Evolutionary conservation across 2,888 invertebrate species (phyloP).

Genomic region (Dichetophora obliterata): DNA sequence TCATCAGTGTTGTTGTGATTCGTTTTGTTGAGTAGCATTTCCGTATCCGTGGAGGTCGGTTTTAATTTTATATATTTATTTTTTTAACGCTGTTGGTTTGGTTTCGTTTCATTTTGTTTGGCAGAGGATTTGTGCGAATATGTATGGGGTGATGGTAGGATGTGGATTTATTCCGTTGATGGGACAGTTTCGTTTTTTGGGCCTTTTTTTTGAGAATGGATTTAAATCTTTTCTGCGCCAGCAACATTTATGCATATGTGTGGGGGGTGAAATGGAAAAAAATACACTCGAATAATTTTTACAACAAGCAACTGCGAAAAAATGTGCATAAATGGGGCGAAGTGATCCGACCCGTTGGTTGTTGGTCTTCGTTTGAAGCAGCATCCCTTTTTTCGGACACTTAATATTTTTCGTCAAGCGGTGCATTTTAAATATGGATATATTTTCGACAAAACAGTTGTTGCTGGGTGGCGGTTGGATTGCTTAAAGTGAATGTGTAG

Average conservation of each 20-base stretch:
- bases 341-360: background rate
- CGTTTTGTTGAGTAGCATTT: conserved; percentile 36
- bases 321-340: background rate
- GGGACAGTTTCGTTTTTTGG: conserved; percentile 28
- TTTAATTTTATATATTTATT: conserved; percentile 33
- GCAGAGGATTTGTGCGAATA: conserved; percentile 25
- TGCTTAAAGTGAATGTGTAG: background rate
- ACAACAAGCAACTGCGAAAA: background rate
- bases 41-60: conserved; percentile 32
- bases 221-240: conserved; percentile 31
- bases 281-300: conserved; percentile 12
- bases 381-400: conserved; percentile 37
- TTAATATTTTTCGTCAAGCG: conserved; percentile 38
- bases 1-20: conserved; percentile 20
- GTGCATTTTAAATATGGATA: conserved; percentile 36
- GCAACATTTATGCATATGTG: conserved; percentile 27
- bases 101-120: conserved; percentile 34
- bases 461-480: background rate
- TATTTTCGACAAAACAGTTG: conserved; percentile 4
- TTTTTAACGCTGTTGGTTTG: conserved; percentile 17
- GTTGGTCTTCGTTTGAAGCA: background rate
- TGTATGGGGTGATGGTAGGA: background rate
- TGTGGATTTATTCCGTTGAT: conserved; percentile 28
- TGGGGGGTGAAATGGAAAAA: conserved; percentile 1
- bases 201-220: conserved; percentile 23